Percentiles rank a stretch among this genome's conserved stretches.
Conservation (phyloP, 2,888 invertebrate genomes). For the Biston betularia region DNA sequence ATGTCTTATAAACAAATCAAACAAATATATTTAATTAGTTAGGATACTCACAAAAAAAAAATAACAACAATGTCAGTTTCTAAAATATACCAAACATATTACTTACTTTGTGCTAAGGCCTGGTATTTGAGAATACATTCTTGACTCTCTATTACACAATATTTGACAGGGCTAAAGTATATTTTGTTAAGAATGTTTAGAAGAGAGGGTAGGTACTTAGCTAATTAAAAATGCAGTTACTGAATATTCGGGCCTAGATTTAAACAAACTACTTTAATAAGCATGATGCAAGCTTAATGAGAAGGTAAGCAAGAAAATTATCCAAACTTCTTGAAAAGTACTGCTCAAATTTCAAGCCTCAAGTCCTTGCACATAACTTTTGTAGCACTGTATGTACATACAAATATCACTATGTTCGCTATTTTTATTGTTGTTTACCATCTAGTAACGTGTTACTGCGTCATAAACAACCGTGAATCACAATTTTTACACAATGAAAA, state of each 20-base stretch:
- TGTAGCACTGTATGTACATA: neutral
- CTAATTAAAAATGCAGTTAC: neutral
- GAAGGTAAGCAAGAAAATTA: neutral
- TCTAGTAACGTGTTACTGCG: conserved; percentile 14
- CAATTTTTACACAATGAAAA: conserved; percentile 28
- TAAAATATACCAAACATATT: neutral
- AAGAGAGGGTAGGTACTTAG: neutral
- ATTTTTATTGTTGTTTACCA: conserved; percentile 21
- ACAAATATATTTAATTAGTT: too few relatives aligned
- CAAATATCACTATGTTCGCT: neutral
- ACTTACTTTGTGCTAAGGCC: conserved; percentile 30
- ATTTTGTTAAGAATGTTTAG: neutral
- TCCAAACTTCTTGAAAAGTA: neutral
- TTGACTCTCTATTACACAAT: neutral
- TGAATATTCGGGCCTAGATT: too few relatives aligned
- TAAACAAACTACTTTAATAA: too few relatives aligned
- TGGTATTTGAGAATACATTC: conserved; percentile 18
- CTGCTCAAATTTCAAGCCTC: neutral
- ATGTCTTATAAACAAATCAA: too few relatives aligned
- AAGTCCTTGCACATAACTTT: neutral
- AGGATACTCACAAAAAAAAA: neutral
- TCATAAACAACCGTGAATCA: conserved; percentile 45
- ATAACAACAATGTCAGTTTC: too few relatives aligned
- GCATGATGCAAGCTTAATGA: too few relatives aligned
- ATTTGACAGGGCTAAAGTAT: neutral